A percentile compares a stretch with the other conserved stretches of the same genome.
These are phyloP conservation scores for Thyatira batis DNA, from an alignment of 2,888 invertebrate species.

Conservation along the genomic window DNA sequence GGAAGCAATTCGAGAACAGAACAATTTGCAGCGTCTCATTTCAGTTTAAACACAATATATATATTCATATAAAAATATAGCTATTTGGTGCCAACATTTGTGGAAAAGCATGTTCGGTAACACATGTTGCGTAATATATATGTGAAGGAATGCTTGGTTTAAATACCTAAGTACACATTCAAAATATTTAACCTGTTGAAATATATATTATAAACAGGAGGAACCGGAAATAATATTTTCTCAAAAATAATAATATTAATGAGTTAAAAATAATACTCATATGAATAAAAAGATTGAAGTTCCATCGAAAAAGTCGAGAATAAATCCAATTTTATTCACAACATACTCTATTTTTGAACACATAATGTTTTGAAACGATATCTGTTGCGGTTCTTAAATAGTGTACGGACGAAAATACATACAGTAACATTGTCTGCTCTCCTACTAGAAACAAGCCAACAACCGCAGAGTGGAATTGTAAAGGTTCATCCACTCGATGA, in stretches of 20 bases:
- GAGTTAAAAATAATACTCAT: too few relatives aligned
- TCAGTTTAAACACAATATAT: background rate
- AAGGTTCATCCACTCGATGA: constrained; percentile 34
- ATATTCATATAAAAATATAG: background rate
- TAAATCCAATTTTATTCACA: background rate
- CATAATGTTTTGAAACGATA: background rate
- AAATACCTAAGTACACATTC: too few relatives aligned
- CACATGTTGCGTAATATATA: background rate
- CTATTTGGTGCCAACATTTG: background rate
- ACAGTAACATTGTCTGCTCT: background rate
- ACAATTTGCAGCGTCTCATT: background rate
- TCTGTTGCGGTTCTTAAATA: background rate
- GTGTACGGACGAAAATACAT: constrained; percentile 1
- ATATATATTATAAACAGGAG: too few relatives aligned
- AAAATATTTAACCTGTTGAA: too few relatives aligned
- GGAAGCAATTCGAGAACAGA: background rate
- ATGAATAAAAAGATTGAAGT: too few relatives aligned
- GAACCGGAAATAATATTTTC: too few relatives aligned
- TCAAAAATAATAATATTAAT: too few relatives aligned
- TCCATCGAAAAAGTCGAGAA: background rate
- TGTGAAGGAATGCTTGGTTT: too few relatives aligned
- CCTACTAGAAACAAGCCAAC: constrained; percentile 8
- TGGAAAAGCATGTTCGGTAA: background rate
- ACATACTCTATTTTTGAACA: background rate
- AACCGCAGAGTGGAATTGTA: constrained; percentile 17